phyloP scores from a whole-genome alignment of 1,140 invertebrate genomes.

The Hetaerina americana region DNA sequence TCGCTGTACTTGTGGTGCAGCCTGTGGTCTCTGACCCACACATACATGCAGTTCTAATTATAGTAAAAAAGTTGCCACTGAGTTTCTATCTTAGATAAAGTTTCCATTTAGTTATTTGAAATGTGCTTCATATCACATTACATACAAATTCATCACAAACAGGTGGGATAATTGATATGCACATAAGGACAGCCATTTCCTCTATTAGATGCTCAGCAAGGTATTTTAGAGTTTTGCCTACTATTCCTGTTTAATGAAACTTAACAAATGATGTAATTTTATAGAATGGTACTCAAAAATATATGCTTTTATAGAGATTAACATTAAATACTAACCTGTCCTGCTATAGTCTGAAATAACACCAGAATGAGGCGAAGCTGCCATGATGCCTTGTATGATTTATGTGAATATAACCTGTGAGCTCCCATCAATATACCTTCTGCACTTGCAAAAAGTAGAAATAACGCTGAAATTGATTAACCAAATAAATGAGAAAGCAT shows the following conservation, averaged over 20 bases:
- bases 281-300: neutral
- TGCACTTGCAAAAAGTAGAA: slow-evolving; percentile 20
- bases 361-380: slow-evolving; percentile 29
- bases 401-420: slow-evolving; percentile 39
- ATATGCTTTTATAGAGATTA: neutral
- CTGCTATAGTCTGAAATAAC: slow-evolving; percentile 34
- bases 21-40: slow-evolving; percentile 47
- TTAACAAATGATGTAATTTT: too few relatives aligned
- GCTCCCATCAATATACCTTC: slow-evolving; percentile 38
- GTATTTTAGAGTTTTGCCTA: too few relatives aligned
- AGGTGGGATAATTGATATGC: too few relatives aligned
- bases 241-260: too few relatives aligned
- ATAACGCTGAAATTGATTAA: slow-evolving; percentile 4
- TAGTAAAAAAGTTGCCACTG: too few relatives aligned
- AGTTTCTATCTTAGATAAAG: too few relatives aligned
- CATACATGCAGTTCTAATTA: slow-evolving; percentile 33
- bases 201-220: too few relatives aligned
- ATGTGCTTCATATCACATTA: too few relatives aligned
- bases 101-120: too few relatives aligned
- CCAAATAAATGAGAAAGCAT: too few relatives aligned
- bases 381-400: slow-evolving; percentile 35
- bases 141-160: too few relatives aligned
- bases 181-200: too few relatives aligned
- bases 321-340: slow-evolving; percentile 40
- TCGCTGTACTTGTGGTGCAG: slow-evolving; percentile 53